Conservation (phyloP, 2,888 invertebrate species). For the Leucophenga montana region DNA sequence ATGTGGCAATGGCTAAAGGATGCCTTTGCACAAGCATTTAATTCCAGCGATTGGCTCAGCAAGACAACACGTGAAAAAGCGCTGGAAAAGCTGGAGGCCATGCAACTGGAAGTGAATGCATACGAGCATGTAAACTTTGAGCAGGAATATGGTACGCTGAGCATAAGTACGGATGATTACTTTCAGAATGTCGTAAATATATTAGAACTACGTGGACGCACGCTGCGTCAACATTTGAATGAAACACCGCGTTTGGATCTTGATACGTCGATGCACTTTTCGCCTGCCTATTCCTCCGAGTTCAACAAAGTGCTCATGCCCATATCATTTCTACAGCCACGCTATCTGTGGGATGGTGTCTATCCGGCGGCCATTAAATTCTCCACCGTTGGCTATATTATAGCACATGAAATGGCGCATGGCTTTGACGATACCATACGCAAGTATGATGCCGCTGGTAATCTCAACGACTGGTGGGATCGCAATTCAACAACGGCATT, state of each 20-base stretch:
- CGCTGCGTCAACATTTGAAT: slow-evolving; percentile 48
- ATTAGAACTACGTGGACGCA: slow-evolving; percentile 50
- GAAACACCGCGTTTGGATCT: slow-evolving; percentile 44
- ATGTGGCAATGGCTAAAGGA: slow-evolving; percentile 62
- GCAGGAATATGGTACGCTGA: slow-evolving; percentile 48
- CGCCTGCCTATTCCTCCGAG: slow-evolving; percentile 57
- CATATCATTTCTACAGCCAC: slow-evolving; percentile 62
- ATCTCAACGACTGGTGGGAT: slow-evolving; percentile 65
- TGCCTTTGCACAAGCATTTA: slow-evolving; percentile 53
- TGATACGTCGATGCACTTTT: slow-evolving; percentile 40
- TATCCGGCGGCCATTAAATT: slow-evolving; percentile 66
- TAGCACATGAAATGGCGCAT: slow-evolving; percentile 68
- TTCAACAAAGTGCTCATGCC: slow-evolving; percentile 62
- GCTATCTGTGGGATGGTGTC: slow-evolving; percentile 62
- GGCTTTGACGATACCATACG: slow-evolving; percentile 65
- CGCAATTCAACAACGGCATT: slow-evolving; percentile 54
- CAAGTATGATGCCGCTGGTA: slow-evolving; percentile 60
- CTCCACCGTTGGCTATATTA: slow-evolving; percentile 62
- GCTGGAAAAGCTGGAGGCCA: slow-evolving; percentile 56
- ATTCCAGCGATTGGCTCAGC: slow-evolving; percentile 51
- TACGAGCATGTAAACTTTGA: slow-evolving; percentile 52
- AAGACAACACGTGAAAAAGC: slow-evolving; percentile 53
- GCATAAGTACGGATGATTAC: slow-evolving; percentile 57
- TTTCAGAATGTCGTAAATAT: slow-evolving; percentile 60
- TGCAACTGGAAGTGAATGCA: slow-evolving; percentile 58